Evolutionary conservation across 2,113 vertebrate species (phyloP), one percentile per base, ranked within the genome.

Genomic region (Tragelaphus imberbis): DNA sequence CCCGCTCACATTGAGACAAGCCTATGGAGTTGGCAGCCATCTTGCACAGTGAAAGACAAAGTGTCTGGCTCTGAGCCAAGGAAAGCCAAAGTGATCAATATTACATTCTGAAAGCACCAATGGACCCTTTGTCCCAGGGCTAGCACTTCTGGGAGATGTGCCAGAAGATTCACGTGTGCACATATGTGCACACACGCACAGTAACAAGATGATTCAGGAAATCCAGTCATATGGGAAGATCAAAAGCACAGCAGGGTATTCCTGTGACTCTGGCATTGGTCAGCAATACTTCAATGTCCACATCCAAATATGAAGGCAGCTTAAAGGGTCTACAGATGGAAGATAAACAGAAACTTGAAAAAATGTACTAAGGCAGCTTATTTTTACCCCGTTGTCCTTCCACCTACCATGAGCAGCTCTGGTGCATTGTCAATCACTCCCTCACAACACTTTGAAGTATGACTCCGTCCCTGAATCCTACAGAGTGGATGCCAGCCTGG

Each of bases 211-310:
- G 97, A 96, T 97, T 94, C 97, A 98, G 97, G 98, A 98, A 98
- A 93, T 88, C 80, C 56, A 97, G 93, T 97, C 97, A 97, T 92
- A 93, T 89, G 97, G 97, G 96, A 97, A 98, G 98, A 98, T 98
- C 96, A 98, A 97, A 98, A 92, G 96, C 97, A 96, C 97, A 90
- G 98, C 95, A 91, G 96, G 97, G 49, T 84, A 23, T 95, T 97
- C 95, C 97, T 91, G 96, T 85, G 92, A 95, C 96, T 97, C 97
- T 90, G 97, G 95, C 95, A 65, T 81, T 95, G 98, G 98, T 97
- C 98, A 98, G 97, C 96, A 95, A 95, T 97, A 63, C 98, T 97
- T 97, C 98, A 97, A 59, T 61, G 95, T 97, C 96, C 96, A 96
- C 65, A 47, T 88, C 95, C 91, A 97, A 95, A 89, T 86, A 88